phyloP scores from a whole-genome alignment of 2,113 vertebrate species.

The Malurus elegans region DNA sequence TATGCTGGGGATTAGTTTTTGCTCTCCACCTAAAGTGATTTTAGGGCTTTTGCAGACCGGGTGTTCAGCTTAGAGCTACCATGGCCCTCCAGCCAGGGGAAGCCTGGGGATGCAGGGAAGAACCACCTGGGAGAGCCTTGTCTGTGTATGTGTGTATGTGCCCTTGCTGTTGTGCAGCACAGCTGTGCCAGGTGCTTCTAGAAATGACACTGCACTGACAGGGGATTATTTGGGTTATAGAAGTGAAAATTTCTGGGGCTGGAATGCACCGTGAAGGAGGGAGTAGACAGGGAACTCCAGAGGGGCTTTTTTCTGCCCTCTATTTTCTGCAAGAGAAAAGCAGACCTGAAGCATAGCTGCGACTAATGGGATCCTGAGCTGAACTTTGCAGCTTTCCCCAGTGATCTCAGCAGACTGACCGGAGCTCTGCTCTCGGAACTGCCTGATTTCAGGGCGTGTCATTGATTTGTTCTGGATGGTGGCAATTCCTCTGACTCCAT shows the following conservation, averaged over 20 bases:
- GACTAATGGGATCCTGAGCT: slow-evolving; percentile 18
- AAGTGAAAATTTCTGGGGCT: background rate
- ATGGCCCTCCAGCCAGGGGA: accelerated
- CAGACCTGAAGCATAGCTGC: background rate
- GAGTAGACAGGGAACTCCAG: background rate
- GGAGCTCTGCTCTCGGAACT: background rate
- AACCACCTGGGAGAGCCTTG: background rate
- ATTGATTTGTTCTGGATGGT: slow-evolving; percentile 47
- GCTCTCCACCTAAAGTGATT: background rate
- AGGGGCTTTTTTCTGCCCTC: background rate
- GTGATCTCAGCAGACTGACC: background rate
- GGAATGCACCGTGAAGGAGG: background rate
- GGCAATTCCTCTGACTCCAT: slow-evolving; percentile 30
- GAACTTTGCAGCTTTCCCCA: slow-evolving; percentile 29
- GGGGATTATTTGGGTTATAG: background rate
- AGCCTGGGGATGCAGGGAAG: background rate
- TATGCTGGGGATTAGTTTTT: background rate
- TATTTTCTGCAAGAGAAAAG: background rate
- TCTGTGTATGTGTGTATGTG: no score
- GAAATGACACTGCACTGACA: background rate
- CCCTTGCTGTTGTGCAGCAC: background rate
- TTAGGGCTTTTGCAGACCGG: background rate
- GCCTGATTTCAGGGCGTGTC: slow-evolving; percentile 39
- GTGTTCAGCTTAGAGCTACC: background rate
- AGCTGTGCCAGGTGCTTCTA: background rate